A percentile compares a stretch with the other conserved stretches of the same genome.
These are phyloP conservation scores for Chaetura pelagica DNA, from an alignment of 2,113 vertebrate genomes.

Conservation along the genomic window DNA sequence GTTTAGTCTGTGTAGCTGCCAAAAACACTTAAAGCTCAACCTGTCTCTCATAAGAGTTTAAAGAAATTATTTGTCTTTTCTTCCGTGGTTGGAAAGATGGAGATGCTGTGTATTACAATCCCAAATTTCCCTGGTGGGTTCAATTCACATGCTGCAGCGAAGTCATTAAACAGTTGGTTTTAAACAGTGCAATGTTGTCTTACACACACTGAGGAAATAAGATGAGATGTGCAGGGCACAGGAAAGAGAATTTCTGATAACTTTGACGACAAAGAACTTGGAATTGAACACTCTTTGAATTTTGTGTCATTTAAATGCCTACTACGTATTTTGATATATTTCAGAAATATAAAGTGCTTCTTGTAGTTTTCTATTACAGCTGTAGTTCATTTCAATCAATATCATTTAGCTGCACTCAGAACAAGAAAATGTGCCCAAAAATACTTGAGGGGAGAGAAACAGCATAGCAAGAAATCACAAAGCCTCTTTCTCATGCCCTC, in stretches of 20 bases:
- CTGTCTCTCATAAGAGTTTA: background rate
- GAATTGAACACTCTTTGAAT: background rate
- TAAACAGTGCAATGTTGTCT: background rate
- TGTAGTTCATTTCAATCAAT: background rate
- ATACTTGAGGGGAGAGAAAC: background rate
- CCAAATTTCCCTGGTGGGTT: background rate
- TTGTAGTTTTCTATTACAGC: background rate
- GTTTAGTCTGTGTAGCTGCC: background rate
- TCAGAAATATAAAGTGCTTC: background rate
- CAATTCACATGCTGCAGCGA: accelerated
- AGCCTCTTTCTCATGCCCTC: background rate
- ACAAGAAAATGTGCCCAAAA: background rate
- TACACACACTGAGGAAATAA: background rate
- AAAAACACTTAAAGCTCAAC: constrained; percentile 20
- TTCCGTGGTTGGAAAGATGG: background rate
- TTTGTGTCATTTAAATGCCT: background rate
- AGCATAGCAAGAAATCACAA: background rate
- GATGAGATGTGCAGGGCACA: background rate
- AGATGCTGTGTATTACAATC: background rate
- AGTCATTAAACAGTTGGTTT: background rate
- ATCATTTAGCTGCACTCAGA: background rate
- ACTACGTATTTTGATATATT: background rate
- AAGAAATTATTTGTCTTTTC: background rate
- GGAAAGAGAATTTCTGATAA: background rate
- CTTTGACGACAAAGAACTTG: background rate